Evolutionary conservation across 2,797 vertebrate genomes (phyloP), one percentile per base, ranked within the genome.

Genomic region (Tenualosa thibaudeaui): DNA sequence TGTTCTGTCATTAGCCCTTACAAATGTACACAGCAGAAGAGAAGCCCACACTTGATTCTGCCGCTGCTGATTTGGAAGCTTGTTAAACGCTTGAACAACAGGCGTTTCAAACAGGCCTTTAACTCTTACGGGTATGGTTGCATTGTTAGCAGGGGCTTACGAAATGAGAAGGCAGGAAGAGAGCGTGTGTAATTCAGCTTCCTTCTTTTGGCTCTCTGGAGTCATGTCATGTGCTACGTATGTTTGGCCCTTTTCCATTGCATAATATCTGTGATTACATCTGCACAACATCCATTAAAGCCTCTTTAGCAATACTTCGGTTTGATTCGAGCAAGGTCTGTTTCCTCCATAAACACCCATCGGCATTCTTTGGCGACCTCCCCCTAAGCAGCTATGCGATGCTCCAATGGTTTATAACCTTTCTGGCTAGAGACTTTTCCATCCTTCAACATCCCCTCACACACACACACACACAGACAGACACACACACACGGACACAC

Each of bases 381-480:
- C 71, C 43, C 71, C 40, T 9, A 46, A 78, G 71, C 19, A 46
- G 71, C 71, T 17, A 43, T 46, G 71, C 22, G 71, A 78, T 46
- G 71, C 71, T 78, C 71, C 71, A 78, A 15, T 17, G 46, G 37
- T 43, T 78, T 78, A 78, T 43, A 40, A 78, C 17, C 71, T 78
- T 46, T 46, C 60, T 83, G 78, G 19, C 65, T 62, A 82, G 51
- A 85, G 40, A 81, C 81, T 40, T 88, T 87, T 84, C 81, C 82
- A 85, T 81, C 81, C 62, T 54, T 84, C 19, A 58, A 13, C 49
- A 3, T 46, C 24, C 26, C 54, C 82, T 54, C 54, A 54, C 54
- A 71, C 58, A 43, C 83, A 83, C 83, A 53, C 81, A 85, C 31
- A 26, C 62, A 62, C 83, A 53, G 71, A 85, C 31, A 26, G 54